Conservation (phyloP, 2,888 invertebrate genomes). For the Lutraria lutraria region DNA sequence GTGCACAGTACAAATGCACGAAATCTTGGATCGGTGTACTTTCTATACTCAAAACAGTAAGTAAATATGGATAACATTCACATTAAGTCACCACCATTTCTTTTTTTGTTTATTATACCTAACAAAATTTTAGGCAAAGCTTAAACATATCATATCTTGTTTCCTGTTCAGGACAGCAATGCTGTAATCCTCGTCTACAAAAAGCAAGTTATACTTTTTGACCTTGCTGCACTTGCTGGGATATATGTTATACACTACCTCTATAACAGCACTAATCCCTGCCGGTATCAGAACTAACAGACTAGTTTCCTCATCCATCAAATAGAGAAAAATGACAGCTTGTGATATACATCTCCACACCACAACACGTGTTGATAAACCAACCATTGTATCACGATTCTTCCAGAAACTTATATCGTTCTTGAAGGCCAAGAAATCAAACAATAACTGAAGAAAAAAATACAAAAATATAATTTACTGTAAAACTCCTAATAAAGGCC, state of each 20-base stretch:
- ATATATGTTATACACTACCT: slow-evolving; percentile 88
- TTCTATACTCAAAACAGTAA: too few relatives aligned
- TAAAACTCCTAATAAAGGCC: too few relatives aligned
- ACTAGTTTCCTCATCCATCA: slow-evolving; percentile 96
- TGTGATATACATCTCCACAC: slow-evolving; percentile 96
- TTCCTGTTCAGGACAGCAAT: too few relatives aligned
- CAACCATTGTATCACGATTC: slow-evolving; percentile 93
- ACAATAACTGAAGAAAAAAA: slow-evolving; percentile 88
- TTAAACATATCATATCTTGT: too few relatives aligned
- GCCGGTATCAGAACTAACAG: slow-evolving; percentile 94
- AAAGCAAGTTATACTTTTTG: neutral
- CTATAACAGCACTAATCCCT: slow-evolving; percentile 95
- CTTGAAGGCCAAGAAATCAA: slow-evolving; percentile 99
- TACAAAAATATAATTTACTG: neutral
- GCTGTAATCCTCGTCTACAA: too few relatives aligned
- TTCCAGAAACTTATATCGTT: slow-evolving; percentile 99
- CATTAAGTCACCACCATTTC: too few relatives aligned
- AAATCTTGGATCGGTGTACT: too few relatives aligned
- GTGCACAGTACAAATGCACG: too few relatives aligned
- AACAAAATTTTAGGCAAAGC: too few relatives aligned
- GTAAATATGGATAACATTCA: too few relatives aligned
- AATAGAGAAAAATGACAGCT: slow-evolving; percentile 95
- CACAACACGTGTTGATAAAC: slow-evolving; percentile 94
- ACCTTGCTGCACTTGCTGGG: neutral
- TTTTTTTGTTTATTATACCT: too few relatives aligned